Evolutionary conservation across 2,888 invertebrate species (phyloP).

Genomic region (Sinotaia quadrata): DNA sequence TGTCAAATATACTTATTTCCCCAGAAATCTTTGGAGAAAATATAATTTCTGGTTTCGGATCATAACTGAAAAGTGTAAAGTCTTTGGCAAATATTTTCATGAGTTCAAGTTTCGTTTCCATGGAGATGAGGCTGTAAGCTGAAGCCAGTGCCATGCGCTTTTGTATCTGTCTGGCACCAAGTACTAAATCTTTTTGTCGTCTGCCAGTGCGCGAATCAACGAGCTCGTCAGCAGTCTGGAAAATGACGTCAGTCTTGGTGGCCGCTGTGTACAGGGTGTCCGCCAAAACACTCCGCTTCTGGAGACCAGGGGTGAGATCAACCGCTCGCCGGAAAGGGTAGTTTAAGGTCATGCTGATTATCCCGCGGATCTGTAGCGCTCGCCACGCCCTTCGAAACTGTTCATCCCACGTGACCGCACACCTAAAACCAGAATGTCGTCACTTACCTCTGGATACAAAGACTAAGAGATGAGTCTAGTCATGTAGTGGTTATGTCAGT

Average conservation of each 20-base stretch:
- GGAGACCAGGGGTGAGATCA: not conserved
- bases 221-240: not conserved
- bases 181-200: not conserved
- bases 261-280: too few relatives aligned
- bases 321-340: conserved; percentile 5
- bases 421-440: too few relatives aligned
- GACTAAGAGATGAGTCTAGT: too few relatives aligned
- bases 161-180: not conserved
- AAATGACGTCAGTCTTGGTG: not conserved
- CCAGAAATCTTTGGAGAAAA: conserved; percentile 4
- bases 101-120: conserved; percentile 6
- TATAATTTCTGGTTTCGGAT: conserved; percentile 20
- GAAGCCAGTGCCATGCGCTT: conserved; percentile 12
- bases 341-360: not conserved
- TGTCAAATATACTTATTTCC: conserved; percentile 9
- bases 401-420: too few relatives aligned
- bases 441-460: too few relatives aligned
- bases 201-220: not conserved
- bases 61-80: conserved; percentile 28
- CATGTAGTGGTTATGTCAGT: too few relatives aligned
- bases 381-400: conserved; percentile 2
- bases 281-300: not conserved
- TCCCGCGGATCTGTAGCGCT: conserved; percentile 15
- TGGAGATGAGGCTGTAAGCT: not conserved
- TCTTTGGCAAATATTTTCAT: conserved; percentile 15